Evolutionary conservation across 2,797 vertebrate species (phyloP).

Genomic region (Choloepus didactylus): DNA sequence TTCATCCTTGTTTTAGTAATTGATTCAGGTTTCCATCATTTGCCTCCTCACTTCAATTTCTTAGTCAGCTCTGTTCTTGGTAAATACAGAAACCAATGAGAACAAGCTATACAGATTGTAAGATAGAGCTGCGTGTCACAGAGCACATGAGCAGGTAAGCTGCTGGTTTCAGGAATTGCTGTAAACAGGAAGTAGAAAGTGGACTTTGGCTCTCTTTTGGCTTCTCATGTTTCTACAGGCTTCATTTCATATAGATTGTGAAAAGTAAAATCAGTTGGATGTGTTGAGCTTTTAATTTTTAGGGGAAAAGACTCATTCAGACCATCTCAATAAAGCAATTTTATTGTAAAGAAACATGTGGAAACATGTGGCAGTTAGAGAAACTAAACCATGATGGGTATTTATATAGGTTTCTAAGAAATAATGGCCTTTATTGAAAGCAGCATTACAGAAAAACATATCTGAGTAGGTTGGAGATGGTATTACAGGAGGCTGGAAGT

Average conservation of each 20-base stretch:
- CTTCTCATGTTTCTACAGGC: neutral
- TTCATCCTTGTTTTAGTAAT: neutral
- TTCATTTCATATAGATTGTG: neutral
- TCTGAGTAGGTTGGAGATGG: neutral
- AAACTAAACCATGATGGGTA: neutral
- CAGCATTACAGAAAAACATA: neutral
- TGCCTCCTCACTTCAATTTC: neutral
- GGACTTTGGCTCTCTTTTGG: neutral
- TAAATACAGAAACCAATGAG: neutral
- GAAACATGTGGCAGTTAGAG: neutral
- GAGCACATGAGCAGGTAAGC: neutral
- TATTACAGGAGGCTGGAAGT: neutral
- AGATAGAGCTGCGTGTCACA: neutral
- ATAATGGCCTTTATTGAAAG: neutral
- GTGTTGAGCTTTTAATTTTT: neutral
- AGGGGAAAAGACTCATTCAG: neutral
- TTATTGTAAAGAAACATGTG: neutral
- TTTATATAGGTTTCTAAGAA: neutral
- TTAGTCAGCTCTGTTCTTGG: neutral
- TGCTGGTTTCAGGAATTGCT: neutral
- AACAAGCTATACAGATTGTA: neutral
- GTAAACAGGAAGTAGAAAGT: accelerated
- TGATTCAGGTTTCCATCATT: neutral
- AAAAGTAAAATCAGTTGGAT: neutral
- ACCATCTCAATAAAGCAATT: neutral